Conservation (phyloP, 2,888 invertebrate genomes). For the Dasysyrphus albostriatus region DNA sequence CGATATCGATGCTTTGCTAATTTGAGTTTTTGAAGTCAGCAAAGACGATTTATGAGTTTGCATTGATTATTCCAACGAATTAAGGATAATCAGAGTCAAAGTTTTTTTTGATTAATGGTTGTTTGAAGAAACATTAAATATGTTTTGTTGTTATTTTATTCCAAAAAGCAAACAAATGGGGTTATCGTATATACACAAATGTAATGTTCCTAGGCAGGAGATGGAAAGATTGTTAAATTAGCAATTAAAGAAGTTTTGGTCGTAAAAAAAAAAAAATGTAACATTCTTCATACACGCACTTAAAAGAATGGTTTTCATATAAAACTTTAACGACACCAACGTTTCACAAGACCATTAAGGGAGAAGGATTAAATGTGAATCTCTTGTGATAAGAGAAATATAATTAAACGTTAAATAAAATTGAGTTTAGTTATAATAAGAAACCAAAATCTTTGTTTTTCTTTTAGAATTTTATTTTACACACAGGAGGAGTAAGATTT, state of each 20-base stretch:
- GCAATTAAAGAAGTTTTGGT: constrained; percentile 31
- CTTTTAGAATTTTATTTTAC: not conserved
- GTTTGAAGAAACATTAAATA: constrained; percentile 20
- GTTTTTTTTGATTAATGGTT: constrained; percentile 27
- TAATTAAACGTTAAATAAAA: constrained; percentile 23
- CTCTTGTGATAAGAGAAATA: constrained; percentile 12
- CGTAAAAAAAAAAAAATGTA: not conserved
- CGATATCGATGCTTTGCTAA: constrained; percentile 23
- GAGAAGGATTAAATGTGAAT: constrained; percentile 36
- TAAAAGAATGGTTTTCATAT: not conserved
- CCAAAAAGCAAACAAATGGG: not conserved
- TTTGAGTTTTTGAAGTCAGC: constrained; percentile 26
- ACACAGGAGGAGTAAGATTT: not conserved
- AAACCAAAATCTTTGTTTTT: not conserved
- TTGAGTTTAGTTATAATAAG: not conserved
- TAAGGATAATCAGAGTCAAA: constrained; percentile 13
- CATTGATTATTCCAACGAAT: constrained; percentile 23
- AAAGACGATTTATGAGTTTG: constrained; percentile 27
- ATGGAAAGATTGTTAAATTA: constrained; percentile 13
- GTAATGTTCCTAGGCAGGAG: not conserved
- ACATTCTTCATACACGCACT: not conserved
- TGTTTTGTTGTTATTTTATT: constrained; percentile 29
- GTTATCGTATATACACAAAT: not conserved
- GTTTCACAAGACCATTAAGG: constrained; percentile 16
- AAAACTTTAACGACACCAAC: constrained; percentile 19